phyloP scores from a whole-genome alignment of 2,113 vertebrate species.

The Myrmecobius fasciatus region DNA sequence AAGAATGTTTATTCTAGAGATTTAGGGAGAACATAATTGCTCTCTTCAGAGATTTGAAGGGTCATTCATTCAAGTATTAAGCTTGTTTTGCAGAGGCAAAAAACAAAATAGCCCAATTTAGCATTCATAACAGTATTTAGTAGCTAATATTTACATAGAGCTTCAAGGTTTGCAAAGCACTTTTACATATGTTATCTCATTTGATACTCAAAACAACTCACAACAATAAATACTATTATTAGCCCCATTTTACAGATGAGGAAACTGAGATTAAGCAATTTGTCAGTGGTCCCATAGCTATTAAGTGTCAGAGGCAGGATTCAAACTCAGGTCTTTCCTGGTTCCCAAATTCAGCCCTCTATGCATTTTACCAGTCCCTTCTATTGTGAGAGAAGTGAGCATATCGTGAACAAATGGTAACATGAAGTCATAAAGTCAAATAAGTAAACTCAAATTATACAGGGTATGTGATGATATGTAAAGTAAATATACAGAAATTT shows the following conservation, averaged over 20 bases:
- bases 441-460: background rate
- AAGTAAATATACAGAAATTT: background rate
- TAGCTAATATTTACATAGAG: background rate
- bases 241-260: background rate
- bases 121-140: background rate
- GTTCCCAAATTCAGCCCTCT: background rate
- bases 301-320: background rate
- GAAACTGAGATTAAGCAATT: background rate
- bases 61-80: background rate
- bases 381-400: background rate
- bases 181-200: background rate
- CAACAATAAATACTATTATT: background rate
- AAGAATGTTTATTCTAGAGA: background rate
- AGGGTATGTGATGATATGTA: background rate
- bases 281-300: background rate
- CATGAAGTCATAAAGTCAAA: background rate
- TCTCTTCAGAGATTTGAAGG: background rate
- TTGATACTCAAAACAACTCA: background rate
- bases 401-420: background rate
- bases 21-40: background rate
- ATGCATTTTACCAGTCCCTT: background rate
- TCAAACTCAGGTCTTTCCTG: background rate
- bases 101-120: background rate
- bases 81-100: background rate
- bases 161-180: background rate